Percentiles rank a stretch among this genome's conserved stretches.
Evolutionary conservation across 2,888 invertebrate genomes (phyloP).

Genomic region (Cremastobaeus sp.): DNA sequence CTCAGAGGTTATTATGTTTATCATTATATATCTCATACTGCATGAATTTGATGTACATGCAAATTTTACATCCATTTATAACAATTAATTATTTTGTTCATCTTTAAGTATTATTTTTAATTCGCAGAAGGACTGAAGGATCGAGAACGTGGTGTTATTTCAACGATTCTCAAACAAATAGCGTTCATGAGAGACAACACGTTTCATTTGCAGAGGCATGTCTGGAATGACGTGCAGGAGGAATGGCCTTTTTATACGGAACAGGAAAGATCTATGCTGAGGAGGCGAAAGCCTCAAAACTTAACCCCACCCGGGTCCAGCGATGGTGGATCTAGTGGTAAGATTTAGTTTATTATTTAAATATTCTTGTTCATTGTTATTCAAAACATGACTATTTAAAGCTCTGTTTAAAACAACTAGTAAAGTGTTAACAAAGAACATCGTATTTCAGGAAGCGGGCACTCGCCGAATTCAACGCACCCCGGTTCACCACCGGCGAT

Average conservation of each 20-base stretch:
- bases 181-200: conserved; percentile 92
- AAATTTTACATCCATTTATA: conserved; percentile 45
- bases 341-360: conserved; percentile 16
- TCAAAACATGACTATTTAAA: too few species aligned
- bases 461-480: conserved; percentile 87
- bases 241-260: conserved; percentile 97
- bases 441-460: conserved; percentile 81
- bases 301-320: conserved; percentile 93
- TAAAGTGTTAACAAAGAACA: conserved; percentile 3
- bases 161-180: conserved; percentile 88
- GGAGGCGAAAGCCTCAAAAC: conserved; percentile 94
- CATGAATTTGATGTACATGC: conserved; percentile 5
- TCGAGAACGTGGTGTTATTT: conserved; percentile 87
- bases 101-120: not conserved
- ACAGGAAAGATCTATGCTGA: conserved; percentile 91
- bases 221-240: conserved; percentile 95
- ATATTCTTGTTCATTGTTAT: not conserved
- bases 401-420: not conserved
- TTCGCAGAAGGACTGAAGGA: conserved; percentile 92
- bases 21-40: conserved; percentile 5
- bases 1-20: conserved; percentile 72
- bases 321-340: conserved; percentile 85
- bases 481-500: conserved; percentile 85
- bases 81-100: conserved; percentile 52
- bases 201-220: conserved; percentile 90